Evolutionary conservation across 2,888 invertebrate species (phyloP).

Genomic region (Stictocephala bisonia): DNA sequence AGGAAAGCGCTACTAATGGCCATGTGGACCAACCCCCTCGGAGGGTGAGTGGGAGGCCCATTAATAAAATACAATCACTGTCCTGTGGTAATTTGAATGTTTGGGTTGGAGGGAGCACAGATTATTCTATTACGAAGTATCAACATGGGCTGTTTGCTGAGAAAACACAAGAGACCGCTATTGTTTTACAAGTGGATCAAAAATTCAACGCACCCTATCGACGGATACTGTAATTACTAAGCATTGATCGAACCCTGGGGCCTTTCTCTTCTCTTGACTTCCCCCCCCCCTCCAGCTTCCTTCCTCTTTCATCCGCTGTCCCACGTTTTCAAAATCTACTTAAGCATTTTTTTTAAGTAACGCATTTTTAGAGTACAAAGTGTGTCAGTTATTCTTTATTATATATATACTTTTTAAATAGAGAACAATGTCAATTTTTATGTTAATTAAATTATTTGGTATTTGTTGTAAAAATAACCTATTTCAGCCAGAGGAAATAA

Average conservation of each 20-base stretch:
- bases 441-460: too few species aligned
- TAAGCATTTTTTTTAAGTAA: too few species aligned
- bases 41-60: slow-evolving; percentile 9
- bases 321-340: not conserved
- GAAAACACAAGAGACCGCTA: slow-evolving; percentile 48
- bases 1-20: slow-evolving; percentile 31
- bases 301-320: too few species aligned
- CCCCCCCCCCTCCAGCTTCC: slow-evolving; percentile 23
- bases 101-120: slow-evolving; percentile 61
- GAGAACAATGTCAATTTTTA: too few species aligned
- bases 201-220: slow-evolving; percentile 43
- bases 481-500: too few species aligned
- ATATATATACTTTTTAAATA: too few species aligned
- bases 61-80: slow-evolving; percentile 51
- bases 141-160: slow-evolving; percentile 67
- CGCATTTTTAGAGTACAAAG: too few species aligned
- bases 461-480: too few species aligned
- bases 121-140: slow-evolving; percentile 79
- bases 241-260: slow-evolving; percentile 45
- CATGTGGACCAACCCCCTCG: slow-evolving; percentile 21
- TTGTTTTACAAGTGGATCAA: slow-evolving; percentile 49
- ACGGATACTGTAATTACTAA: slow-evolving; percentile 39
- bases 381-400: too few species aligned
- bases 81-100: slow-evolving; percentile 50
- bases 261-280: slow-evolving; percentile 29